These are phyloP conservation scores for Tachina lurida DNA, from an alignment of 2,888 invertebrate genomes.

Conservation along the genomic window DNA sequence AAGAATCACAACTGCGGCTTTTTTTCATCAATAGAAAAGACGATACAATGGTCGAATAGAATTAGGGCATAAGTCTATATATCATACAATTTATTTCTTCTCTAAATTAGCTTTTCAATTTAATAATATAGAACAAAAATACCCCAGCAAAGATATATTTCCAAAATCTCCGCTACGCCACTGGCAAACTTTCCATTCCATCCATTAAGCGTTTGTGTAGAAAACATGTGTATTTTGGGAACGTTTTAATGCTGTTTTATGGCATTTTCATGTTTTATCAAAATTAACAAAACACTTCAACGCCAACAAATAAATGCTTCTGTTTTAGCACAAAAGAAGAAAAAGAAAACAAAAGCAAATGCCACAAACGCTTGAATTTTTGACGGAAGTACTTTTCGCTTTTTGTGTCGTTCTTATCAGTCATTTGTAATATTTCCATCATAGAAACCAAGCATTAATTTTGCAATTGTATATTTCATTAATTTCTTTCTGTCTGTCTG, in stretches of 20 bases:
- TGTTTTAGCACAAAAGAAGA: neutral
- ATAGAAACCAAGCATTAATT: neutral
- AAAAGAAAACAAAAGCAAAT: too few species aligned
- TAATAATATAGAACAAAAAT: too few species aligned
- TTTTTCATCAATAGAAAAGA: too few species aligned
- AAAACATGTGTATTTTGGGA: constrained; percentile 6
- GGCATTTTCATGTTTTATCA: constrained; percentile 7
- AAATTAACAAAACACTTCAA: neutral
- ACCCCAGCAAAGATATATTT: too few species aligned
- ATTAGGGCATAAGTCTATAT: too few species aligned
- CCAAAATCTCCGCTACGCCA: neutral
- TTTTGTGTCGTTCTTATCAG: neutral
- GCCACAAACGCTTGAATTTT: neutral
- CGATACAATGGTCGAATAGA: too few species aligned
- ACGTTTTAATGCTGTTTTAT: neutral
- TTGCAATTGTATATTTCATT: neutral
- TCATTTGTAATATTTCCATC: neutral
- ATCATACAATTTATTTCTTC: too few species aligned
- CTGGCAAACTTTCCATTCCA: neutral
- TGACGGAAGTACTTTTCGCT: neutral
- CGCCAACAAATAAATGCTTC: neutral
- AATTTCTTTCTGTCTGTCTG: neutral
- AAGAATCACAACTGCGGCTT: too few species aligned
- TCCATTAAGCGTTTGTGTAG: neutral
- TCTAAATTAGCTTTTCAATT: too few species aligned